Evolutionary conservation across 1,140 invertebrate species (phyloP), one percentile per base, ranked within the genome.

Genomic region (Forficula auricularia): DNA sequence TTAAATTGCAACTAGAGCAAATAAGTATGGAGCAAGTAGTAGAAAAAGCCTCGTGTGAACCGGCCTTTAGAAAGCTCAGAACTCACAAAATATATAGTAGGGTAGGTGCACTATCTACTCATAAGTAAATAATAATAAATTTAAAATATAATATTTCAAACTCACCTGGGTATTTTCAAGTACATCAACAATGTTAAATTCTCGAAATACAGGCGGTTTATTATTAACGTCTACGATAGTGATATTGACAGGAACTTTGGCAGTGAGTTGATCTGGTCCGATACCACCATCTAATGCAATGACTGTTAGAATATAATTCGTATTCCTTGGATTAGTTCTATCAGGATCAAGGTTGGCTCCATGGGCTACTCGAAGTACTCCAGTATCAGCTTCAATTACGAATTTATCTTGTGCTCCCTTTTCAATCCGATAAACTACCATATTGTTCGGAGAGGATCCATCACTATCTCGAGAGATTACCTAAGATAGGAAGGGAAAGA

Each of bases 341-440:
- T 91, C 87, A 0, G 84, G 85, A 67, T 96, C 89, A 33, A 97
- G 70, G 47, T 73, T 77, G 0, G 88, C 87, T 0, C 85, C 89
- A 9, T 72, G 66, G 0, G 89, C 82, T 0, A 92, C 79, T n/a
- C 75, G 74, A 22, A 97, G 79, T 0, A 80, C 66, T 0, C 90
- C 90, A 1, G 71, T 74, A 51, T 79, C 75, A 0, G 83, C 70
- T 52, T 84, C 79, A 8, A 95, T 87, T 0, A 85, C 73, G 60
- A 96, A 97, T 64, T 94, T 95, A 55, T 94, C 90, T 18, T 74
- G 73, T 2, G 84, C 84, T 3, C 90, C 90, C 45, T 71, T 72
- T 55, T 82, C 75, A 36, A 96, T 87, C 47, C 85, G 70, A 58
- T 95, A 94, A 3, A 86, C 81, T 1, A 95, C 62, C 40, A 73